A percentile compares a stretch with the other conserved stretches of the same genome.
These are phyloP conservation scores for Criorhina ranunculi DNA, from an alignment of 2,888 invertebrate genomes.

Conservation along the genomic window DNA sequence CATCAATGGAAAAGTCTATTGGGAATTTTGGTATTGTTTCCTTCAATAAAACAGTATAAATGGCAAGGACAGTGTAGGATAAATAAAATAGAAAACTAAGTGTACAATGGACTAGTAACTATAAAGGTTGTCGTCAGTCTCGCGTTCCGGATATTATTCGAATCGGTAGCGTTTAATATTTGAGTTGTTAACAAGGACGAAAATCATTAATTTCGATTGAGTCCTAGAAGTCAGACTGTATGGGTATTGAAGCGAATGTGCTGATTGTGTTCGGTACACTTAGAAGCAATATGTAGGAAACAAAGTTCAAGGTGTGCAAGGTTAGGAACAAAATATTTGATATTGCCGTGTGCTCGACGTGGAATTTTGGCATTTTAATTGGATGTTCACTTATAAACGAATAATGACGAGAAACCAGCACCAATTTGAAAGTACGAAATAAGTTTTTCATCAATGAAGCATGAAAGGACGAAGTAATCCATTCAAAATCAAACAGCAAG, in stretches of 20 bases:
- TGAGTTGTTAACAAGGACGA: conserved; percentile 66
- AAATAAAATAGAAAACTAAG: conserved; percentile 27
- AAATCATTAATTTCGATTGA: conserved; percentile 61
- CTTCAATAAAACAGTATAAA: conserved; percentile 53
- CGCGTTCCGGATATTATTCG: conserved; percentile 38
- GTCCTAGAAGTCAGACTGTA: conserved; percentile 12
- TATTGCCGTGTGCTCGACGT: conserved; percentile 1
- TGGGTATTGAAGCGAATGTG: neutral
- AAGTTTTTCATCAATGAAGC: too few species aligned
- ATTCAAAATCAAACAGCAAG: too few species aligned
- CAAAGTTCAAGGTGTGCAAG: conserved; percentile 20
- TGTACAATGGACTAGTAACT: conserved; percentile 15
- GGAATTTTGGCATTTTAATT: conserved; percentile 51
- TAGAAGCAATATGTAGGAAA: neutral
- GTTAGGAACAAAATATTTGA: conserved; percentile 32
- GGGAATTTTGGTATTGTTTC: conserved; percentile 25
- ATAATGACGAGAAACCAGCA: too few species aligned
- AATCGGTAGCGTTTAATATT: conserved; percentile 61
- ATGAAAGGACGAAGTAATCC: too few species aligned
- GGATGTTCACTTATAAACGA: conserved; percentile 12
- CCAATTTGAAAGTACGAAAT: too few species aligned
- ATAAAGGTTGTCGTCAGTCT: conserved; percentile 23
- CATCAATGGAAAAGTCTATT: conserved; percentile 29
- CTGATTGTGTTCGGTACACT: neutral
- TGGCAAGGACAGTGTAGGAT: conserved; percentile 19